A percentile compares a stretch with the other conserved stretches of the same genome.
phyloP scores from a whole-genome alignment of 2,113 vertebrate genomes.

The Paedocypris sp. region DNA sequence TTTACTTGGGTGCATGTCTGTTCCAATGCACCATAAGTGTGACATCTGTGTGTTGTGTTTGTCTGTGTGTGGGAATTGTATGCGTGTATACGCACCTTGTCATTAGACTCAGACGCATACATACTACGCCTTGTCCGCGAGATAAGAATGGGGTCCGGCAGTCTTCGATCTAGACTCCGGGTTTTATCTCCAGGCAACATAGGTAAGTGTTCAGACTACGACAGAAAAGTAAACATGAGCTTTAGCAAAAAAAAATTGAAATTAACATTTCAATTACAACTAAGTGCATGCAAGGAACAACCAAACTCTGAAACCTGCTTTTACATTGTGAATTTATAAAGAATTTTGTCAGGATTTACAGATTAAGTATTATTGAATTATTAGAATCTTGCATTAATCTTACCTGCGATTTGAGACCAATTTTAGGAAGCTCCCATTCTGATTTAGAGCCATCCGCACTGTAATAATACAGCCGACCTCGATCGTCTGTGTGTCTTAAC shows the following conservation, averaged over 20 bases:
- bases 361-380: background rate
- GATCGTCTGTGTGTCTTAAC: slow-evolving; percentile 85
- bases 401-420: slow-evolving; percentile 37
- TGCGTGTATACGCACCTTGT: slow-evolving; percentile 65
- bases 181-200: slow-evolving; percentile 73
- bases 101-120: slow-evolving; percentile 68
- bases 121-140: slow-evolving; percentile 89
- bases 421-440: slow-evolving; percentile 92
- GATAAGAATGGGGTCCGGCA: slow-evolving; percentile 76
- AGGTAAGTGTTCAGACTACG: slow-evolving; percentile 72
- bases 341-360: background rate
- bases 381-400: background rate
- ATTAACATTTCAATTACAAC: too few relatives aligned
- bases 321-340: background rate
- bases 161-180: slow-evolving; percentile 81
- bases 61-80: background rate
- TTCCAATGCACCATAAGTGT: too few relatives aligned
- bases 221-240: background rate
- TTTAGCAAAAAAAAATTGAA: background rate
- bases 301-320: background rate
- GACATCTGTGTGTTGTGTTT: background rate
- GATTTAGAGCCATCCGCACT: slow-evolving; percentile 84
- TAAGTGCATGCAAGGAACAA: too few relatives aligned
- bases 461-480: slow-evolving; percentile 87
- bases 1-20: background rate